Percentiles rank a stretch among this genome's conserved stretches.
Evolutionary conservation across 2,888 invertebrate genomes (phyloP).

Genomic region (Notocelia uddmanniana): DNA sequence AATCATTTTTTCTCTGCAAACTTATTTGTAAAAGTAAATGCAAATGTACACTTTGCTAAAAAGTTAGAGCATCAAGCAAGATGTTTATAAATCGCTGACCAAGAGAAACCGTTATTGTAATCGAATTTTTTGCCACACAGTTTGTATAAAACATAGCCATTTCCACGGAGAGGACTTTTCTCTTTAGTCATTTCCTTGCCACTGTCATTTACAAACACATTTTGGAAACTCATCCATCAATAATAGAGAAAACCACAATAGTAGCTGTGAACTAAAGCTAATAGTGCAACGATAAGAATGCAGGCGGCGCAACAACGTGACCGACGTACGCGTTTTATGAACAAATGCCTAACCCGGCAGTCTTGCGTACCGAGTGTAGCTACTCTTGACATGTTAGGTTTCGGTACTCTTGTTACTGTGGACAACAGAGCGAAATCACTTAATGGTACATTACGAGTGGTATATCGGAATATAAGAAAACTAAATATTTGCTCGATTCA

Average conservation of each 20-base stretch:
- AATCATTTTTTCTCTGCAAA: too few species aligned
- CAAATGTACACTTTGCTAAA: neutral
- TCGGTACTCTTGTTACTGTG: slow-evolving; percentile 48
- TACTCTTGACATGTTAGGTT: slow-evolving; percentile 2
- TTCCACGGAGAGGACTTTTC: neutral
- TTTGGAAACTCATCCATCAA: neutral
- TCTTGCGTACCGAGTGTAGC: neutral
- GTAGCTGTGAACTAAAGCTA: slow-evolving; percentile 41
- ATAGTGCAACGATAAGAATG: slow-evolving; percentile 45
- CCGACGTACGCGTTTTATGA: slow-evolving; percentile 57
- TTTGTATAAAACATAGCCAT: neutral
- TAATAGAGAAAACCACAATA: neutral
- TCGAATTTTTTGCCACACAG: neutral
- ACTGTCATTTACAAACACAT: neutral
- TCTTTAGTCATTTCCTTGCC: neutral
- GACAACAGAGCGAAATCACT: neutral
- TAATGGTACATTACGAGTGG: neutral
- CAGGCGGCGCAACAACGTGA: slow-evolving; percentile 69
- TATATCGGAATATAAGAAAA: neutral
- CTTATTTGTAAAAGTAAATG: neutral
- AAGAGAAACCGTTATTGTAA: slow-evolving; percentile 5
- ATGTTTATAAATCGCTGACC: neutral
- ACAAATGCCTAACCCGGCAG: slow-evolving; percentile 52
- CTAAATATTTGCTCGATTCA: neutral
- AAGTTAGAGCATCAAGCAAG: neutral